phyloP scores from a whole-genome alignment of 2,888 invertebrate species.

The Euplagia quadripunctaria region DNA sequence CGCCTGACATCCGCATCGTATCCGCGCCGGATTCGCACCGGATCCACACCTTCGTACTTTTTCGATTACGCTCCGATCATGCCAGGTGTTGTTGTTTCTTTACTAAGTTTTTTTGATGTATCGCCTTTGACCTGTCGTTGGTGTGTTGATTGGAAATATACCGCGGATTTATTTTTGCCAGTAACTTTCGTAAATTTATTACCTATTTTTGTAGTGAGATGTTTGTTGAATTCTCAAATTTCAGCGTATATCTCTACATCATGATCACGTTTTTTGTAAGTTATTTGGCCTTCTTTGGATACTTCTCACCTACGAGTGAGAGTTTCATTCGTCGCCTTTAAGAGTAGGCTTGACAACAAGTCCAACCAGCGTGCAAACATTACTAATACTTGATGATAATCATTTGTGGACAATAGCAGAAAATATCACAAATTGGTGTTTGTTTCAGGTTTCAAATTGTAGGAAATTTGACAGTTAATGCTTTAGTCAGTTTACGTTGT shows the following conservation, averaged over 20 bases:
- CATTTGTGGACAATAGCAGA: too few relatives aligned
- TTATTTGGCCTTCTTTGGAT: too few relatives aligned
- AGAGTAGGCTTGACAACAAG: too few relatives aligned
- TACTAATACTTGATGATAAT: too few relatives aligned
- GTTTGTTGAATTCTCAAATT: neutral
- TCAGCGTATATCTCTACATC: neutral
- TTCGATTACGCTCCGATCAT: conserved; percentile 44
- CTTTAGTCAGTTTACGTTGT: too few relatives aligned
- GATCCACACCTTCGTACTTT: conserved; percentile 37
- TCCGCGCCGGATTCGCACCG: conserved; percentile 34
- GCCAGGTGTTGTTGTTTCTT: conserved; percentile 18
- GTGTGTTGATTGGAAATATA: conserved; percentile 7
- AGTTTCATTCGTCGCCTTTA: too few relatives aligned
- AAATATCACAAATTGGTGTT: too few relatives aligned
- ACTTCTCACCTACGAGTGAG: too few relatives aligned
- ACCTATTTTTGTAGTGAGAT: neutral
- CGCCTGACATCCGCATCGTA: conserved; percentile 44
- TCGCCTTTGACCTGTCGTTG: conserved; percentile 8
- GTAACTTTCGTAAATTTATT: neutral
- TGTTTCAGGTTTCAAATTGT: too few relatives aligned
- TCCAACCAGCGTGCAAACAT: too few relatives aligned
- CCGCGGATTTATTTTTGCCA: neutral
- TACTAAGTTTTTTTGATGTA: conserved; percentile 1
- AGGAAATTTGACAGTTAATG: too few relatives aligned
- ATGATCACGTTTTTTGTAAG: neutral